phyloP scores from a whole-genome alignment of 1,140 invertebrate species.

The Zaprionus ghesquierei region DNA sequence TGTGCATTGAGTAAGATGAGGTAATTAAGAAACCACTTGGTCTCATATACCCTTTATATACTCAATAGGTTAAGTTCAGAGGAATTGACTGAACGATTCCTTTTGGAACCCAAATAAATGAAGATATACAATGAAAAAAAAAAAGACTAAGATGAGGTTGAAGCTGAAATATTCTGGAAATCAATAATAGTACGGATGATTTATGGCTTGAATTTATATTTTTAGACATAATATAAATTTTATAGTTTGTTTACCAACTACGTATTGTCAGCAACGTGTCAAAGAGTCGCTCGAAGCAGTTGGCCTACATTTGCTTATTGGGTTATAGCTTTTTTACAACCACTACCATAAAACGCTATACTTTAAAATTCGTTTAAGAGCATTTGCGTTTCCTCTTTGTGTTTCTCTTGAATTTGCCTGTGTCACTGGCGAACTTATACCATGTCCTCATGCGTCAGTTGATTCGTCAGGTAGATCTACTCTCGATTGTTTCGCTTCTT shows the following conservation, averaged over 20 bases:
- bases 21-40: no score
- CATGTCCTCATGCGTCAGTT: slow-evolving; percentile 13
- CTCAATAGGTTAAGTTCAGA: no score
- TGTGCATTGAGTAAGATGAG: neutral
- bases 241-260: no score
- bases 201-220: neutral
- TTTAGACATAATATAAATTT: no score
- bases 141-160: no score
- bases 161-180: neutral
- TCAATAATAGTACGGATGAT: no score
- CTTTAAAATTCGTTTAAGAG: neutral
- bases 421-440: slow-evolving; percentile 39
- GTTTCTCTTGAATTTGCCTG: slow-evolving; percentile 43
- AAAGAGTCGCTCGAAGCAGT: neutral
- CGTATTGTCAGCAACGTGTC: no score
- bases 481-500: neutral
- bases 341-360: neutral
- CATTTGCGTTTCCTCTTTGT: neutral
- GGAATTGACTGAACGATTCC: no score
- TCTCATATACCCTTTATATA: no score
- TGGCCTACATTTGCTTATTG: neutral
- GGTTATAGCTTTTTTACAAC: neutral
- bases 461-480: slow-evolving; percentile 4
- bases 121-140: no score
- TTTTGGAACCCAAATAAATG: no score